Evolutionary conservation across 2,797 vertebrate species (phyloP), one percentile per base, ranked within the genome.

Genomic region (Apodemus agrarius): DNA sequence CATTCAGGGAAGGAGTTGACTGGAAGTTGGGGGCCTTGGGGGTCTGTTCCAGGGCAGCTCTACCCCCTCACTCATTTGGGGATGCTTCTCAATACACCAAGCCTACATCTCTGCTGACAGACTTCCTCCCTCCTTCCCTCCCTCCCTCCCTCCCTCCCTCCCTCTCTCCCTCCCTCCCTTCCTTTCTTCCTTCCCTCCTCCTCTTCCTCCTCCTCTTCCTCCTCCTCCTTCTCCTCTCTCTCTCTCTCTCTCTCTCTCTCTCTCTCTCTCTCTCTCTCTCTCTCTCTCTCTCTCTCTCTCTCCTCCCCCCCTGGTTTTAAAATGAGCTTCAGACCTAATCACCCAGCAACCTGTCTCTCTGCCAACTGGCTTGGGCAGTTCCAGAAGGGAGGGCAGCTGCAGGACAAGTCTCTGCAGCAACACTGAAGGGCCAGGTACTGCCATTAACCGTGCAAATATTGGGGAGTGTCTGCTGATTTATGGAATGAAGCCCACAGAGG

Each of bases 381-480:
- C 93, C 95, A 91, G 94, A 95, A 96, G 96, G 94, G 94, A 91
- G 98, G 95, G 95, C 94, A 97, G 94, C 86, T 74, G 85, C 88
- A 67, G 93, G 97, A 98, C 98, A 97, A 97, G 98, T 98, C 98
- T 97, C 97, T 98, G 94, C 98, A 98, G 95, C 93, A 98, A 97
- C 96, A 95, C 97, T 94, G 78, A 86, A 93, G 97, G 97, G 98
- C 98, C 98, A 97, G 97, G 97, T 96, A 92, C 97, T 90, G 59
- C 98, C 96, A 98, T 98, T 98, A 98, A 97, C 97, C 97, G 98
- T 98, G 98, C 98, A 98, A 98, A 98, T 98, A 86, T 81, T 46
- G 96, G 90, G 97, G 95, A 97, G 98, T 98, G 98, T 96, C 98
- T 95, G 97, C 92, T 98, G 98, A 98, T 98, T 98, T 97, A 97